Evolutionary conservation across 2,888 invertebrate species (phyloP), one percentile per base, ranked within the genome.

Genomic region (Cheilosia variabilis): DNA sequence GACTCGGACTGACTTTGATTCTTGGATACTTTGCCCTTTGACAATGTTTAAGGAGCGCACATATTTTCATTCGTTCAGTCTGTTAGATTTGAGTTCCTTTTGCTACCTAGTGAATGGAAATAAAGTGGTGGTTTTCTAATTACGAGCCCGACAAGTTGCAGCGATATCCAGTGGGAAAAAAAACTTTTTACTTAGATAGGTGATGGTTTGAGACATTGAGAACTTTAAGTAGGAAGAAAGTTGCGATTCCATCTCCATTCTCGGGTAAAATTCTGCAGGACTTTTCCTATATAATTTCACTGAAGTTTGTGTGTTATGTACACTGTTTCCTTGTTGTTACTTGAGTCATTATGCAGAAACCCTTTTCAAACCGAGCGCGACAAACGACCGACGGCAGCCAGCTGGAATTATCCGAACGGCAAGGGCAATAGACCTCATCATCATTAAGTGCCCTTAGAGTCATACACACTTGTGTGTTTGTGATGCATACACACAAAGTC

Each of bases 381-480:
- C 13, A 13, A 1, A 37, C 37, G 37, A 13, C 37, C 37, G 37
- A 13, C 37, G 37, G 13, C 13, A 75, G 50, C 65, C 45, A 58
- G 53, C 68, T 50, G 53, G 47, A 71, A 71, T 63, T 50, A 77
- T 65, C 52, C 68, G 50, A 83, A 79, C 65, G 52, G 75, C 73
- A 80, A 52, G 58, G 75, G 79, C 79, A 79, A 84, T 79, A 73
- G 68, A 79, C 79, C 73, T 79, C 69, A 84, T 84, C 73, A 58
- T 69, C 75, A 31, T 75, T 75, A 80, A 84, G 84, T 84, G 80
- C 68, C 75, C 73, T 80, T 55, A 53, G 55, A 84, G 79, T 58
- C 73, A 55, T 34, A 55, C 13, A 68, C 43, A 60, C 9, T 9
- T 31, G 31, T 31, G 31, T 31, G 31, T 31, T 31, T 31, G 9